Conservation (phyloP, 2,113 vertebrate species). For the Melozone crissalis region DNA sequence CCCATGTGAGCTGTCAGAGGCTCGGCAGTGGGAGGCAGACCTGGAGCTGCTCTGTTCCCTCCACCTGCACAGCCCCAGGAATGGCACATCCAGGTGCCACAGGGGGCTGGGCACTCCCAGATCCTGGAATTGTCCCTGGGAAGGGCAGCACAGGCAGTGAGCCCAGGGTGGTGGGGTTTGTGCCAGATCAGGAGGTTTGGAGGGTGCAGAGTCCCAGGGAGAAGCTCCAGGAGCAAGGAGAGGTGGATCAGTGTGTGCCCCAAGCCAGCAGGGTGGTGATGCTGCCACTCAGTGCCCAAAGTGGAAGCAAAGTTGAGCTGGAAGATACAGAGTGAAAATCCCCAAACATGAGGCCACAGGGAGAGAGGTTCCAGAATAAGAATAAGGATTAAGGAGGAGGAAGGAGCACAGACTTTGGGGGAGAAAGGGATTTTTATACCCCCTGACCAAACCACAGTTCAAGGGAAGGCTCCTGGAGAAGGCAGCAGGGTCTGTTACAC, state of each 20-base stretch:
- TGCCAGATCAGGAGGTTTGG: background rate
- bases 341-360: background rate
- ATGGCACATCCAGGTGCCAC: background rate
- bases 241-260: background rate
- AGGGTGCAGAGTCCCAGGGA: background rate
- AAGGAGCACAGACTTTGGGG: background rate
- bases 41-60: background rate
- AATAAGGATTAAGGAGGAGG: background rate
- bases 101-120: background rate
- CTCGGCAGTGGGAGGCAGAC: slow-evolving; percentile 21
- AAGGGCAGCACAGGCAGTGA: background rate
- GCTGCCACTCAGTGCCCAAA: background rate
- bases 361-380: background rate
- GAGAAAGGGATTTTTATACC: background rate
- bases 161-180: fast-evolving
- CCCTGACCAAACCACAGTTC: background rate
- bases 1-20: slow-evolving; percentile 62
- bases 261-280: fast-evolving
- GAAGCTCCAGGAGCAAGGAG: background rate
- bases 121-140: fast-evolving
- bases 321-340: background rate
- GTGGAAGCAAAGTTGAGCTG: background rate
- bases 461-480: background rate
- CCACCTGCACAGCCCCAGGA: background rate
- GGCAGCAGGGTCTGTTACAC: background rate